Conservation (phyloP, 2,888 invertebrate species). For the Drosophila acutilabella region DNA sequence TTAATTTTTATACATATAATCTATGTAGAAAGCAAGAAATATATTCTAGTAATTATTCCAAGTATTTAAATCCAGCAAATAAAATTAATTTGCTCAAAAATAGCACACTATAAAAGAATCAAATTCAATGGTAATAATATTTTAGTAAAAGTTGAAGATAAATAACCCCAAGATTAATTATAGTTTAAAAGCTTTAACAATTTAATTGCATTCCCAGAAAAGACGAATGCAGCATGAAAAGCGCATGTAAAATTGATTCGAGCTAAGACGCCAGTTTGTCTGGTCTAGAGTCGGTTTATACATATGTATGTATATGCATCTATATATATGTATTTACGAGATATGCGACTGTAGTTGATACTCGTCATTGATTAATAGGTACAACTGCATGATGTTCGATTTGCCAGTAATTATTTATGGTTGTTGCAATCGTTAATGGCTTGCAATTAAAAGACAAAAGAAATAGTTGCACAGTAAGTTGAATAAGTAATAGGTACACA, state of each 20-base stretch:
- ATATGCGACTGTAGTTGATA: constrained; percentile 7
- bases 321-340: not conserved
- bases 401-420: constrained; percentile 44
- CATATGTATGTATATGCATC: too few relatives aligned
- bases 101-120: not conserved
- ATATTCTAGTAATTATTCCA: too few relatives aligned
- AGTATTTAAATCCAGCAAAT: too few relatives aligned
- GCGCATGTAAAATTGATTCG: constrained; percentile 2
- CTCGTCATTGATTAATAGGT: constrained; percentile 47
- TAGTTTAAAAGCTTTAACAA: not conserved
- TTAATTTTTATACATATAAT: too few relatives aligned
- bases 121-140: not conserved
- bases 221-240: constrained; percentile 6
- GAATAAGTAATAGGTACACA: not conserved
- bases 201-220: constrained; percentile 1
- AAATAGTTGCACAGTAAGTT: constrained; percentile 19
- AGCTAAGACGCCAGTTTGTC: constrained; percentile 39
- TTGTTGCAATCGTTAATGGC: constrained; percentile 54
- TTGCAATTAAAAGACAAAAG: constrained; percentile 48
- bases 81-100: too few relatives aligned
- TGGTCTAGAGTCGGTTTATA: constrained; percentile 11
- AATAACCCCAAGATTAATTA: constrained; percentile 3
- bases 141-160: not conserved
- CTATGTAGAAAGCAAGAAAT: too few relatives aligned
- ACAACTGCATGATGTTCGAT: constrained; percentile 55